A percentile compares a stretch with the other conserved stretches of the same genome.
These are phyloP conservation scores for Rhinatrema bivittatum DNA, from an alignment of 2,797 vertebrate species.

Conservation along the genomic window DNA sequence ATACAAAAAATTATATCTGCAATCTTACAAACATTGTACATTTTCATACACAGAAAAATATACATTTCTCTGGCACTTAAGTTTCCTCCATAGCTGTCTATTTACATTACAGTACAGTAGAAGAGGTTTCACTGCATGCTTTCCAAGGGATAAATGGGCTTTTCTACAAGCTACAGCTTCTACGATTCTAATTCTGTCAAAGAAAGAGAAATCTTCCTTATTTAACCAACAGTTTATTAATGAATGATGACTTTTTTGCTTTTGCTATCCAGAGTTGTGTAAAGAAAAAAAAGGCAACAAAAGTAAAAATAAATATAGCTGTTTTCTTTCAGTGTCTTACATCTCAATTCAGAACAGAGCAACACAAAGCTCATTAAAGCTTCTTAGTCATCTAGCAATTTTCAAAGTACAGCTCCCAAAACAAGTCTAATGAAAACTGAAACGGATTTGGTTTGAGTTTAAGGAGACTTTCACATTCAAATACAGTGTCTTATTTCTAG, in stretches of 20 bases:
- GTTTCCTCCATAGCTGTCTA: constrained; percentile 15
- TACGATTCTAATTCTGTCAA: constrained; percentile 25
- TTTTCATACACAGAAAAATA: constrained; percentile 47
- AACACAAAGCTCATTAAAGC: constrained; percentile 39
- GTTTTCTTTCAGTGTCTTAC: constrained; percentile 51
- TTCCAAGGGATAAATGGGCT: constrained; percentile 12
- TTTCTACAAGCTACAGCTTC: constrained; percentile 20
- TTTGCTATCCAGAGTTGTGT: constrained; percentile 51
- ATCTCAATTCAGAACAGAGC: constrained; percentile 45
- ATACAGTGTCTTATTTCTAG: constrained; percentile 40
- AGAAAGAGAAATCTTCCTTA: constrained; percentile 34
- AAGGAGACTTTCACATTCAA: constrained; percentile 53
- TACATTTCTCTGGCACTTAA: constrained; percentile 46
- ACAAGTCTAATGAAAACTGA: constrained; percentile 42
- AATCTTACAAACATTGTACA: constrained; percentile 48
- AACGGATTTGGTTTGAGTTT: constrained; percentile 55
- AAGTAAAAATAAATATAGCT: constrained; percentile 76
- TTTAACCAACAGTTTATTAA: constrained; percentile 56
- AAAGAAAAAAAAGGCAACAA: constrained; percentile 47
- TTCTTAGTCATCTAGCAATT: constrained; percentile 43
- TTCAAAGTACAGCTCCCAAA: constrained; percentile 44
- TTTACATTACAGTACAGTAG: constrained; percentile 33
- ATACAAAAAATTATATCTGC: constrained; percentile 27
- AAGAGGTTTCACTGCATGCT: constrained; percentile 18
- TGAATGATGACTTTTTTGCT: constrained; percentile 47